A percentile compares a stretch with the other conserved stretches of the same genome.
Evolutionary conservation across 1,140 invertebrate species (phyloP).

Genomic region (Zaprionus inermis): DNA sequence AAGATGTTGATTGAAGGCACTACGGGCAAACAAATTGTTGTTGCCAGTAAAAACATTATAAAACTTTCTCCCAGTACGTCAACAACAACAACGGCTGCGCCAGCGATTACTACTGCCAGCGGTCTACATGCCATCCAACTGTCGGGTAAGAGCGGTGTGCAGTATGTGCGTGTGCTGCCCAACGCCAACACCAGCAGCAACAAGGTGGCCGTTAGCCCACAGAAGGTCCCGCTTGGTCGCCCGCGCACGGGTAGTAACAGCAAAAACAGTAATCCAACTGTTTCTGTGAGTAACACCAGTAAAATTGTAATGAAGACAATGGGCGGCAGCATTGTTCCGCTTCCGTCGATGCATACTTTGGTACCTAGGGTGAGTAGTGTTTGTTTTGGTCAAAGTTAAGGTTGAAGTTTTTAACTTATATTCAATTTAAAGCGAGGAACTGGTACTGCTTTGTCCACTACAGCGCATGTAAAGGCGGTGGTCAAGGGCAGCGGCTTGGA

Average conservation of each 20-base stretch:
- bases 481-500: constrained; percentile 31
- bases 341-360: constrained; percentile 63
- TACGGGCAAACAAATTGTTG: constrained; percentile 1
- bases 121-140: constrained; percentile 71
- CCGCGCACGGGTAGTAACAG: constrained; percentile 13
- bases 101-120: constrained; percentile 9
- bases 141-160: constrained; percentile 68
- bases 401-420: neutral
- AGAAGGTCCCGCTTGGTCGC: constrained; percentile 50
- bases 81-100: neutral
- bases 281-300: constrained; percentile 52
- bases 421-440: constrained; percentile 40
- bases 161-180: constrained; percentile 75
- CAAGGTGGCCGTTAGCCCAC: constrained; percentile 27
- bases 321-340: constrained; percentile 61
- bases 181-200: constrained; percentile 19
- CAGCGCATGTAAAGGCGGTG: constrained; percentile 16
- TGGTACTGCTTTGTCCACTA: constrained; percentile 10
- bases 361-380: constrained; percentile 53
- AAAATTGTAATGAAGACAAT: constrained; percentile 69
- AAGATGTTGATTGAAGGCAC: neutral
- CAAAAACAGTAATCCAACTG: constrained; percentile 9
- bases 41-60: neutral
- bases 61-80: neutral
- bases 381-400: neutral